These are phyloP conservation scores for Mus caroli DNA, from an alignment of 2,797 vertebrate genomes.

Conservation along the genomic window DNA sequence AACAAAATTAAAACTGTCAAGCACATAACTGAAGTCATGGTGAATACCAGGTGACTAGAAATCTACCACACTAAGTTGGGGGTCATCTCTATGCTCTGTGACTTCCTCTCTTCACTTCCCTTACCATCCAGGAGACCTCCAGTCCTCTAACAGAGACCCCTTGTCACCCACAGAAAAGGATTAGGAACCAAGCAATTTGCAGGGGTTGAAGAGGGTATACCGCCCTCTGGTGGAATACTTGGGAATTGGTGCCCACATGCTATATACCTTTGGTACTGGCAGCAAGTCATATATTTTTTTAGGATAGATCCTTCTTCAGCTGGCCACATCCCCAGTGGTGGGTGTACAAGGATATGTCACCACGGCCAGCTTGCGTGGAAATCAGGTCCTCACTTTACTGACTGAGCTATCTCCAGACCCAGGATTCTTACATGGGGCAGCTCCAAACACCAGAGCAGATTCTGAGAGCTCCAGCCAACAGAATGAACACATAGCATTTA, in stretches of 20 bases:
- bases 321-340: neutral
- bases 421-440: neutral
- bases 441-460: neutral
- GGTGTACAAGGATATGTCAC: neutral
- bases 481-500: neutral
- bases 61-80: neutral
- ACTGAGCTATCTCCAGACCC: neutral
- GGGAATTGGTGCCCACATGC: neutral
- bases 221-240: slow-evolving; percentile 49
- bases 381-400: neutral
- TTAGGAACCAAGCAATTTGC: rapidly evolving
- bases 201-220: neutral
- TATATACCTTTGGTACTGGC: no score
- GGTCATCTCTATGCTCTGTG: neutral
- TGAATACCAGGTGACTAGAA: neutral
- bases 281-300: neutral
- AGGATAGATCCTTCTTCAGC: neutral
- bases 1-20: slow-evolving; percentile 59
- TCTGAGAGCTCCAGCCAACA: neutral
- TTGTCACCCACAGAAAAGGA: rapidly evolving
- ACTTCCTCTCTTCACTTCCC: slow-evolving; percentile 33
- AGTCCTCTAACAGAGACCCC: neutral
- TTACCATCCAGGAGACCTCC: neutral
- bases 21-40: neutral
- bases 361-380: neutral